A percentile compares a stretch with the other conserved stretches of the same genome.
Conservation (phyloP, 2,888 invertebrate species). For the Drymonia ruficornis region DNA sequence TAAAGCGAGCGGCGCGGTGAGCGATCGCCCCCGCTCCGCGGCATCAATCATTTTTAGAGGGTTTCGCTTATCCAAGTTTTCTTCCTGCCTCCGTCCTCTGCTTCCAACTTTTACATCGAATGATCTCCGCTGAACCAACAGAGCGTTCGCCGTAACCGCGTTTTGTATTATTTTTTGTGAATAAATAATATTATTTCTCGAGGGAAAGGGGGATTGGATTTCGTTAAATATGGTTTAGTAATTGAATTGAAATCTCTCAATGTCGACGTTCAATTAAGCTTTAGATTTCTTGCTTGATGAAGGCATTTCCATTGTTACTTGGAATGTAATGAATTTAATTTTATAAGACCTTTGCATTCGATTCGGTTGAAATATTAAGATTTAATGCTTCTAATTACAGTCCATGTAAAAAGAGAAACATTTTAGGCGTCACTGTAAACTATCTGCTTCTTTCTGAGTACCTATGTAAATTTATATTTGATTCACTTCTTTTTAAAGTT, state of each 20-base stretch:
- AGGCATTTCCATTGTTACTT: constrained; percentile 78
- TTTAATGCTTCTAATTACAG: constrained; percentile 6
- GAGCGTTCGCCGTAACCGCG: constrained; percentile 75
- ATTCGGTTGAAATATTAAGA: constrained; percentile 21
- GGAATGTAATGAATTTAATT: constrained; percentile 69
- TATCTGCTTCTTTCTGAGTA: too few species aligned
- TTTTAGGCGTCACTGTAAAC: too few species aligned
- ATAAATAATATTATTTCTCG: constrained; percentile 84
- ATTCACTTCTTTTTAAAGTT: too few species aligned
- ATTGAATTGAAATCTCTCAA: constrained; percentile 86
- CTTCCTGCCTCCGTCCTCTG: constrained; percentile 74
- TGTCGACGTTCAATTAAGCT: constrained; percentile 84
- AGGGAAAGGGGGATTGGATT: constrained; percentile 84
- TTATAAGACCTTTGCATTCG: constrained; percentile 45
- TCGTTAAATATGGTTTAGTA: constrained; percentile 85
- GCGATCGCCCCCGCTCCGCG: constrained; percentile 61
- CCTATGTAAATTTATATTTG: too few species aligned
- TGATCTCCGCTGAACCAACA: constrained; percentile 83
- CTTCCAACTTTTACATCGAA: constrained; percentile 79
- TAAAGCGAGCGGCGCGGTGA: constrained; percentile 65
- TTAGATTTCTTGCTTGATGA: constrained; percentile 75
- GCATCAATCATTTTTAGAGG: constrained; percentile 86
- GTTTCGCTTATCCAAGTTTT: constrained; percentile 84
- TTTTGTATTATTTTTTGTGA: constrained; percentile 84
- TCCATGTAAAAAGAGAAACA: neutral